Base-by-base conservation (phyloP, 1,140 invertebrate genomes). In the Euura saliciscinereae region DNA sequence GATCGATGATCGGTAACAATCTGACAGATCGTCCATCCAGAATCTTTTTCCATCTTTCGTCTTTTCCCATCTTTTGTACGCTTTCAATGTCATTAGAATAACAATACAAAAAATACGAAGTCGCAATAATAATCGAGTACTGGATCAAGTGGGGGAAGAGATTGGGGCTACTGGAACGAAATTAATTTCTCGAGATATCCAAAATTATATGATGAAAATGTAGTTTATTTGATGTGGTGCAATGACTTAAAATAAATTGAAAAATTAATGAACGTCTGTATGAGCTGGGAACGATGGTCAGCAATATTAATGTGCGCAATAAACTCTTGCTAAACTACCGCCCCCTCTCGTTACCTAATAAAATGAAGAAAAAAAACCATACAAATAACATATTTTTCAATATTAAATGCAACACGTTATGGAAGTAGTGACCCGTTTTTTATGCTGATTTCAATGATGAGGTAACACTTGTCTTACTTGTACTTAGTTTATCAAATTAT, bases 211-310 rank as follows among this genome's bases (percentile, higher is more conserved):
- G 86, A 88, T 88, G 87, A 88, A 88, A 88, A 88, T 88, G 87
- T 88, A 87, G 87, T 88, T 88, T 88, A 88, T 88, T 88, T 87
- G 85, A 87, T 88, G 87, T 87, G 86, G 87, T 88, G 87, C 86
- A 87, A 87, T 88, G 87, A 88, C 86, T 88, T 88, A 88, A 88
- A 87, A 83, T 88, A 88, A 87, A 88, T 88, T 85, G 85, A 87
- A 75, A 87, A 80, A 86, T 28, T 28, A 87, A 88, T 88, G 86
- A 88, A 87, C 80, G 80, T 88, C 81, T 84, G 81, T 86, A 88
- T 87, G 87, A 87, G 84, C 85, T 87, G 85, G 86, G 86, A 82
- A 84, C 74, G 82, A 87, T 87, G 85, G 86, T 79, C 83, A 83
- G 80, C 82, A 79, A 79, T 75, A 28, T 28, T 28, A 28, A 28